Conservation (phyloP, 2,888 invertebrate genomes). For the Philhelius pedissequus region DNA sequence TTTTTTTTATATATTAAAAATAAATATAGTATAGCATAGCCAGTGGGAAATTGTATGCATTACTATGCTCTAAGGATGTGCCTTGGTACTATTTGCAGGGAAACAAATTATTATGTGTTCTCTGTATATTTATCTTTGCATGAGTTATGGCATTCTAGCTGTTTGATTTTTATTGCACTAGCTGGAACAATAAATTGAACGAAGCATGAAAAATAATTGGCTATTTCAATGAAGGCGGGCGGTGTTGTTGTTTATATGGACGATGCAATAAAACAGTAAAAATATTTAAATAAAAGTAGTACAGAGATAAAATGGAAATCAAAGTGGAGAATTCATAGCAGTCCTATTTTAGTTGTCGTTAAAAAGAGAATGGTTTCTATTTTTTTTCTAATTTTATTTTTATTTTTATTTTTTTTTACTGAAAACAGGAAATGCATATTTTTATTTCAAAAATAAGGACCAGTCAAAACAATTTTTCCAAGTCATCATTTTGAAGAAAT, state of each 20-base stretch:
- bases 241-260: neutral
- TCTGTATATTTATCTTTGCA: conserved; percentile 53
- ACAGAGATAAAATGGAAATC: conserved; percentile 22
- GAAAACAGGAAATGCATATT: too few species aligned
- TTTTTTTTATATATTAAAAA: conserved; percentile 10
- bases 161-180: conserved; percentile 54
- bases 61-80: neutral
- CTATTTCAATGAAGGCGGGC: conserved; percentile 40
- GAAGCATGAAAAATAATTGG: conserved; percentile 66
- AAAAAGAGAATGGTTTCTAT: neutral
- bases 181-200: conserved; percentile 65
- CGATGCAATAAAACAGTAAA: conserved; percentile 50
- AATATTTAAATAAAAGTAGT: conserved; percentile 31
- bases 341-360: neutral
- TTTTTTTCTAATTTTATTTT: too few species aligned
- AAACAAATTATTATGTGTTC: conserved; percentile 7
- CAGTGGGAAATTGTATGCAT: conserved; percentile 5
- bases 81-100: neutral
- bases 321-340: neutral
- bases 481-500: too few species aligned
- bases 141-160: conserved; percentile 56
- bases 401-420: too few species aligned
- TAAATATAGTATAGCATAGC: neutral
- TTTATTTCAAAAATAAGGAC: too few species aligned
- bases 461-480: too few species aligned